Conservation (phyloP, 2,797 vertebrate genomes). For the Gymnocypris eckloni region DNA sequence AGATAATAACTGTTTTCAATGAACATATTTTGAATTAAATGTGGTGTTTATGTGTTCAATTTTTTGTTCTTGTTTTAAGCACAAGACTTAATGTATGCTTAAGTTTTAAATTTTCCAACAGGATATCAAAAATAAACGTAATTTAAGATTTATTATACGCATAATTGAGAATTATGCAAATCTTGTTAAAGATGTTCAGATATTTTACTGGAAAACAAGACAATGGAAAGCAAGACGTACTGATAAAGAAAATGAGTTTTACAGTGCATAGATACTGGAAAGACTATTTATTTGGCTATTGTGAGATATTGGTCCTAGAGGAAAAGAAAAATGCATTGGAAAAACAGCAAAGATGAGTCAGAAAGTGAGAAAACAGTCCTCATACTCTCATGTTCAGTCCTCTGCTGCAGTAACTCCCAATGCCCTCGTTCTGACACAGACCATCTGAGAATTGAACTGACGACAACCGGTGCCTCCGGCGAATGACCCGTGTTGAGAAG, state of each 20-base stretch:
- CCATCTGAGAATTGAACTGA: constrained; percentile 41
- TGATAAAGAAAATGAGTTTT: background rate
- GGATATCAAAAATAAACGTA: background rate
- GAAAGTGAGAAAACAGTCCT: constrained; percentile 34
- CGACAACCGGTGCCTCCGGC: constrained; percentile 1
- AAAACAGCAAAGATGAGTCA: constrained; percentile 26
- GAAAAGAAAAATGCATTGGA: constrained; percentile 9
- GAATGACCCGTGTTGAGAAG: constrained; percentile 46
- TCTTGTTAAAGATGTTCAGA: background rate
- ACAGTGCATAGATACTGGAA: background rate
- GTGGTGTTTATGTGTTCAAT: background rate
- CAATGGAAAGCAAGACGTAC: background rate
- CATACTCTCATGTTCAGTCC: constrained; percentile 35
- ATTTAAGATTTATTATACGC: background rate
- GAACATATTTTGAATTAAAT: background rate
- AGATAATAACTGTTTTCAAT: background rate
- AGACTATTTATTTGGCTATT: background rate
- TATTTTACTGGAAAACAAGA: background rate
- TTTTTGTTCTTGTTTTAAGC: background rate
- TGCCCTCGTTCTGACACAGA: constrained; percentile 22
- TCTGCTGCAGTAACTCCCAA: constrained; percentile 6
- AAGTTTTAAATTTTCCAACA: background rate
- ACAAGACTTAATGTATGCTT: background rate
- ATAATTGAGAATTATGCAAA: background rate
- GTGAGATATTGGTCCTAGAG: constrained; percentile 5